Conservation (phyloP, 2,113 vertebrate species). For the Machaerirhynchus nigripectus region DNA sequence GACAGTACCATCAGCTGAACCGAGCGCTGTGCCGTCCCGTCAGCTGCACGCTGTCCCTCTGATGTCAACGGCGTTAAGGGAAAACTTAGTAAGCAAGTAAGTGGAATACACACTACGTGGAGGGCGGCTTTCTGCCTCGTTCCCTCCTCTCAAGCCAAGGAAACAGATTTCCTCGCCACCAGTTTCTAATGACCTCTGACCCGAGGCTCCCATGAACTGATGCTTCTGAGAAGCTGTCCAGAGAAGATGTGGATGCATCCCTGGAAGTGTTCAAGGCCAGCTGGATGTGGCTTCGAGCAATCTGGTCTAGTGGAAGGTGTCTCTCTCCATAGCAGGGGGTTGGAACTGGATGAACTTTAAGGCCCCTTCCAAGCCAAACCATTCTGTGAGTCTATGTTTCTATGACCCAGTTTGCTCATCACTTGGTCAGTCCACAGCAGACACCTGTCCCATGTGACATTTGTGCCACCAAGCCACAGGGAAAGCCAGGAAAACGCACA, state of each 20-base stretch:
- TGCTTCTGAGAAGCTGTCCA: neutral
- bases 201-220: rapidly evolving
- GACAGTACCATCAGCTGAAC: rapidly evolving
- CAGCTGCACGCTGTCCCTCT: rapidly evolving
- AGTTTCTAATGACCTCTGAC: neutral
- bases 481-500: neutral
- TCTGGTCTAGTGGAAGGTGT: neutral
- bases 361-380: neutral
- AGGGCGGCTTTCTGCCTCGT: neutral
- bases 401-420: neutral
- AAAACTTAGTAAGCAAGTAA: rapidly evolving
- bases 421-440: neutral
- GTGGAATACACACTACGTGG: rapidly evolving
- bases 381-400: neutral
- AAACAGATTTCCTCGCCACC: rapidly evolving
- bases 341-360: neutral
- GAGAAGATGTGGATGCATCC: neutral
- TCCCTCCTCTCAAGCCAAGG: neutral
- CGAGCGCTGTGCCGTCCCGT: rapidly evolving
- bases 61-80: rapidly evolving
- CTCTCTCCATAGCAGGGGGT: rapidly evolving
- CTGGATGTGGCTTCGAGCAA: rapidly evolving
- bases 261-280: neutral
- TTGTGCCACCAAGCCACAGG: neutral
- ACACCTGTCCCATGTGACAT: rapidly evolving